Base-by-base conservation (phyloP, 2,113 vertebrate species). In the Acanthochromis polyacanthus region DNA sequence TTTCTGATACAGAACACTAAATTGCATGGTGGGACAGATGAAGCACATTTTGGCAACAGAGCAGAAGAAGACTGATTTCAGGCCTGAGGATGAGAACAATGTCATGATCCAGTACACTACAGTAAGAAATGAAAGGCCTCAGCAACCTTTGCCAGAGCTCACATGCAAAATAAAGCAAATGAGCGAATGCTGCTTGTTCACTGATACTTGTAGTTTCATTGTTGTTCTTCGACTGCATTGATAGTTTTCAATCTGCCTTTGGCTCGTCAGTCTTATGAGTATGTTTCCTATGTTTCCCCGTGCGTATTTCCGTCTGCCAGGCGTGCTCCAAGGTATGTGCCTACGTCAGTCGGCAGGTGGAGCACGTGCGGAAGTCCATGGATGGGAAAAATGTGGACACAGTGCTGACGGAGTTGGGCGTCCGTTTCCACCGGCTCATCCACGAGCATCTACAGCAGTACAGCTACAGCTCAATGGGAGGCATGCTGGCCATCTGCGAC, bases 31-130 rank as follows among this genome's bases (percentile, higher is more conserved):
- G 83, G 98, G 98, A 28, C 98, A 99, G 81, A 99, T 99, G 97
- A 99, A 99, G 90, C 96, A 99, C 85, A 97, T 99, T 84, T 93
- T 99, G 91, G 86, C 95, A 75, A 95, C 97, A 50, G 98, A 99
- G 91, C 98, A 99, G 86, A 99, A 96, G 95, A 99, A 99, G 95
- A 99, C 98, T 0, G 98, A 99, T 93, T 99, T 99, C 94, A 98
- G 95, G 83, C 98, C 98, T 55, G 98, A 99, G 93, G 98, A 99
- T 80, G 98, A 99, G 93, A 98, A 99, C 91, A 99, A 97, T 80
- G 97, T 99, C 91, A 95, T 98, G 95, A 98, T 98, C 91, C 98
- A 99, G 45, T 99, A 97, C 90, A 99, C 98, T 63, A 95, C 96
- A 78, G 98, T 99, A 93, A 96, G 97, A 81, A 28, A 73, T 1